These are phyloP conservation scores for Prietella phreatophila DNA, from an alignment of 2,113 vertebrate genomes.

Conservation along the genomic window DNA sequence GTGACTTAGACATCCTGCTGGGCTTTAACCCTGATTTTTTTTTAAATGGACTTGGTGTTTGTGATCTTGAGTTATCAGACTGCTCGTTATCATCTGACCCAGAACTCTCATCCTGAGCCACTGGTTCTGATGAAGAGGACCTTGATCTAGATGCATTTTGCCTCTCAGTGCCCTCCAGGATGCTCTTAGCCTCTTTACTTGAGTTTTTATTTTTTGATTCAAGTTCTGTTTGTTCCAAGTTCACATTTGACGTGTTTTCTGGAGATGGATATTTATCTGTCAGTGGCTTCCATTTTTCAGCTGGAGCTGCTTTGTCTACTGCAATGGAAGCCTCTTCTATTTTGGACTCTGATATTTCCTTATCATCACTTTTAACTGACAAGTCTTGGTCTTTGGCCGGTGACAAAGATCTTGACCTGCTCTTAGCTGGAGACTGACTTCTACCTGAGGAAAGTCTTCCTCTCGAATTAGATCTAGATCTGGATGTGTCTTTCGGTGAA, in stretches of 20 bases:
- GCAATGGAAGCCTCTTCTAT: background rate
- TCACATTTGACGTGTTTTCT: constrained; percentile 29
- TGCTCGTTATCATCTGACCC: constrained; percentile 53
- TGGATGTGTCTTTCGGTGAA: constrained; percentile 49
- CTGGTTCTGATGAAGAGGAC: constrained; percentile 62
- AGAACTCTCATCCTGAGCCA: constrained; percentile 54
- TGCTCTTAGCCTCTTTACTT: background rate
- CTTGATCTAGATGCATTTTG: constrained; percentile 54
- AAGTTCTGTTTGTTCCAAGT: constrained; percentile 26
- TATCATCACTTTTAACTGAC: background rate
- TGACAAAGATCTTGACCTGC: constrained; percentile 59
- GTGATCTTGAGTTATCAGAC: constrained; percentile 48
- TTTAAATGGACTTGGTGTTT: constrained; percentile 40
- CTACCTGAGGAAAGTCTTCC: constrained; percentile 58
- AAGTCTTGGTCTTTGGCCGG: constrained; percentile 56
- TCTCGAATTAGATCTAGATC: constrained; percentile 56
- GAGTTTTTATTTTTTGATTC: constrained; percentile 13
- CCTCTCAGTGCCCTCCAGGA: constrained; percentile 12
- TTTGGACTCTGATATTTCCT: constrained; percentile 17
- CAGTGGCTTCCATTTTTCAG: constrained; percentile 46
- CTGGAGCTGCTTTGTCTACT: background rate
- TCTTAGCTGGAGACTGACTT: constrained; percentile 60
- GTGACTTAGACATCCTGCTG: constrained; percentile 60
- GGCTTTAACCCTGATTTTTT: constrained; percentile 35
- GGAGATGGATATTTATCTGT: background rate